Evolutionary conservation across 2,888 invertebrate genomes (phyloP).

Genomic region (Ichneumon xanthorius): DNA sequence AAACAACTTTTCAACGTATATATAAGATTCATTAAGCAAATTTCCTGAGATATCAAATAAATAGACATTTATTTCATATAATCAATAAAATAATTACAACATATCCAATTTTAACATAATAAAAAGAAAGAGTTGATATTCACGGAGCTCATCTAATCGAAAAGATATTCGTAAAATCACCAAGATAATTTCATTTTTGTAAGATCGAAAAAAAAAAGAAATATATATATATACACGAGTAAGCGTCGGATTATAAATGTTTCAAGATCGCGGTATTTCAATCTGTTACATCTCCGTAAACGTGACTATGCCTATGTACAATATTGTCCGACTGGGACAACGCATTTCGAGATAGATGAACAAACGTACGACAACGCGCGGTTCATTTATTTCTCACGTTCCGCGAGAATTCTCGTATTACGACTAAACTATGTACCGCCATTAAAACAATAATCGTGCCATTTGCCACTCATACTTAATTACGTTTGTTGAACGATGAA

Average conservation of each 20-base stretch:
- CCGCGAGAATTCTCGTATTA: constrained; percentile 1
- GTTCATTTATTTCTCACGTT: constrained; percentile 30
- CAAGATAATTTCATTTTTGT: constrained; percentile 46
- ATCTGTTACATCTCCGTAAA: constrained; percentile 52
- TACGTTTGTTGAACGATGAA: constrained; percentile 11
- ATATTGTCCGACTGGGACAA: constrained; percentile 57
- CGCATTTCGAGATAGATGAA: constrained; percentile 48
- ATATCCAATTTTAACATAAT: constrained; percentile 67
- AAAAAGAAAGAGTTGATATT: constrained; percentile 60
- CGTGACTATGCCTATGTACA: constrained; percentile 63
- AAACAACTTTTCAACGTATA: neutral
- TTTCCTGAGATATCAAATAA: constrained; percentile 69
- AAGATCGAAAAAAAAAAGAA: constrained; percentile 23
- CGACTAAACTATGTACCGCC: constrained; percentile 3
- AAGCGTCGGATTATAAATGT: constrained; percentile 2
- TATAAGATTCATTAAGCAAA: constrained; percentile 5
- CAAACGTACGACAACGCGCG: constrained; percentile 11
- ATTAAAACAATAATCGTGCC: constrained; percentile 12
- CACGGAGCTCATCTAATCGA: constrained; percentile 42
- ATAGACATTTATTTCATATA: constrained; percentile 74
- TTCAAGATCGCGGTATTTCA: constrained; percentile 2
- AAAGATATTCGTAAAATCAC: constrained; percentile 53
- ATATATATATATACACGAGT: neutral
- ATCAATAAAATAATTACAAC: constrained; percentile 72
- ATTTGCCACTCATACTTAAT: constrained; percentile 3